Evolutionary conservation across 2,888 invertebrate species (phyloP).

Genomic region (Rotaria socialis): DNA sequence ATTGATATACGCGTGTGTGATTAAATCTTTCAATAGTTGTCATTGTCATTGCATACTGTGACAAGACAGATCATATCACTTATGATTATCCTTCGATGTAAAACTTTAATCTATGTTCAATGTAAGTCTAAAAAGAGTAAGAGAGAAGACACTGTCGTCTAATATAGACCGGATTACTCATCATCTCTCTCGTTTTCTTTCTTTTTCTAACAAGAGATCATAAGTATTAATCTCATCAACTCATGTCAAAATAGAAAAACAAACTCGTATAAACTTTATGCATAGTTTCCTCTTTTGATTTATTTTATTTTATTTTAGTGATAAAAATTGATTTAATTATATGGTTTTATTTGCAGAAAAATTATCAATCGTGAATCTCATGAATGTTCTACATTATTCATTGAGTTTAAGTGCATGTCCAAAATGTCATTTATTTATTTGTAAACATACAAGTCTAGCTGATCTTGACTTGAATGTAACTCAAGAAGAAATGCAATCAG

Average conservation of each 20-base stretch:
- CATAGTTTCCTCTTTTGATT: no score
- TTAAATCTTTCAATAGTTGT: background rate
- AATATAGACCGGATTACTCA: no score
- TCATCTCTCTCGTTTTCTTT: no score
- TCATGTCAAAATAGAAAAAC: no score
- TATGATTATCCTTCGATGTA: background rate
- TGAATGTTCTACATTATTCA: constrained; percentile 34
- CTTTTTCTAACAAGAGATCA: no score
- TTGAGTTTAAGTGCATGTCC: constrained; percentile 26
- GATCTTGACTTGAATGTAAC: background rate
- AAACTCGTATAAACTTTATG: no score
- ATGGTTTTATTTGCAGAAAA: no score
- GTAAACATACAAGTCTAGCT: constrained; percentile 20
- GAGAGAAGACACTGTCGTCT: background rate
- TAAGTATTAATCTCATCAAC: no score
- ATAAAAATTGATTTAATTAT: no score
- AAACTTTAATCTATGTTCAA: background rate
- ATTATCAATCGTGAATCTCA: background rate
- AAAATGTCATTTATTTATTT: constrained; percentile 6
- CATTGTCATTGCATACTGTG: background rate
- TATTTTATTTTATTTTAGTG: no score
- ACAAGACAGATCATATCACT: background rate
- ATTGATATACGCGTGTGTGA: background rate
- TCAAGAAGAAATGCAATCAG: background rate
- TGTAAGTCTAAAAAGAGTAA: background rate